These are phyloP conservation scores for Corvus moneduloides DNA, from an alignment of 2,113 vertebrate genomes.

Conservation along the genomic window DNA sequence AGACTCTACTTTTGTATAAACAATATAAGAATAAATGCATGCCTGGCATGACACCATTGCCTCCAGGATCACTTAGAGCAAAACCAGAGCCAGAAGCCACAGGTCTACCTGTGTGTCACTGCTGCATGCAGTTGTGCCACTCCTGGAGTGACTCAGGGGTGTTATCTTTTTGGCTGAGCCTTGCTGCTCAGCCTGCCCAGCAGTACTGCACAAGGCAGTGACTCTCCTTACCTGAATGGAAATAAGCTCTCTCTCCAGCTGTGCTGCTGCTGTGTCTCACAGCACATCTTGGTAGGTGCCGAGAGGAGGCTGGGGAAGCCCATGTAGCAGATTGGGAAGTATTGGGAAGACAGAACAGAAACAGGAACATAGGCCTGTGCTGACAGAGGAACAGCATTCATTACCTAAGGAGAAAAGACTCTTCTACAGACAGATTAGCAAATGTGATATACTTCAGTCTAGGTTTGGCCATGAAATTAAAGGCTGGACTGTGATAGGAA, in stretches of 20 bases:
- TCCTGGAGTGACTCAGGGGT: not conserved
- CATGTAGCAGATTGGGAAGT: not conserved
- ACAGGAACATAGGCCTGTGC: not conserved
- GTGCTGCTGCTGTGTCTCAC: not conserved
- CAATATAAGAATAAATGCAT: not conserved
- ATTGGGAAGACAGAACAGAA: not conserved
- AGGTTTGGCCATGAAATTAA: not conserved
- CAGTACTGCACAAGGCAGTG: not conserved
- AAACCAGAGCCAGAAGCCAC: not conserved
- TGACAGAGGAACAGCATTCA: not conserved
- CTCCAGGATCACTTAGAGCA: not conserved
- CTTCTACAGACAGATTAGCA: not conserved
- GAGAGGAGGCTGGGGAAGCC: not conserved
- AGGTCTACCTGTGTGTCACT: not conserved
- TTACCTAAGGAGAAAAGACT: not conserved
- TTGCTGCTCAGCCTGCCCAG: not conserved
- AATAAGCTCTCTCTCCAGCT: not conserved
- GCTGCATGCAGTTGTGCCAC: not conserved
- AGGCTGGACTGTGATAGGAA: not conserved
- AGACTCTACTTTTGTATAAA: not conserved
- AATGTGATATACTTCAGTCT: not conserved
- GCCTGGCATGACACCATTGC: not conserved
- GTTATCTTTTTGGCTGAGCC: not conserved
- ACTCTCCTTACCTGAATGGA: not conserved
- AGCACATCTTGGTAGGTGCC: not conserved